Evolutionary conservation across 2,797 vertebrate species (phyloP).

Genomic region (Melanotaenia trifasciata): DNA sequence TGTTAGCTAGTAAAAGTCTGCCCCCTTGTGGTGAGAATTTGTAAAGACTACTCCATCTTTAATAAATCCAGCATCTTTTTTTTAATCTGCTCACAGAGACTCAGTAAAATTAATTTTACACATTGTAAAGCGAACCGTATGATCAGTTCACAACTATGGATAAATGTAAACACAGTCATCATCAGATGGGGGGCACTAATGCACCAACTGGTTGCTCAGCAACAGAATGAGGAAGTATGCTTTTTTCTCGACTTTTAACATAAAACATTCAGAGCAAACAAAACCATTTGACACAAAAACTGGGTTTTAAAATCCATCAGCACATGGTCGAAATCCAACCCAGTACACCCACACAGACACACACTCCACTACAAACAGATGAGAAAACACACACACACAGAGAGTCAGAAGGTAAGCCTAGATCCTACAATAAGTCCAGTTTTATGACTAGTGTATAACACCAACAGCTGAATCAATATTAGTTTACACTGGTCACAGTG

Average conservation of each 20-base stretch:
- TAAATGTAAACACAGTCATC: neutral
- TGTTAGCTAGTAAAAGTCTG: too few species aligned
- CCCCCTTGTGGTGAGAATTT: too few species aligned
- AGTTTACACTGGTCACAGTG: conserved; percentile 79
- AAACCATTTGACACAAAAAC: conserved; percentile 55
- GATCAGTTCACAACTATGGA: neutral
- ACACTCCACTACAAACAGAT: conserved; percentile 22
- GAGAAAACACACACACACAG: conserved; percentile 49
- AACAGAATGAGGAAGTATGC: neutral
- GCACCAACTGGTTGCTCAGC: neutral
- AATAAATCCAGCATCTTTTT: neutral
- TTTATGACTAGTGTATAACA: conserved; percentile 80
- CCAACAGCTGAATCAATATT: conserved; percentile 84
- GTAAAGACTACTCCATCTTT: too few species aligned
- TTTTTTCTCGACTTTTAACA: conserved; percentile 8
- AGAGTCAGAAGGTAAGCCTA: conserved; percentile 65
- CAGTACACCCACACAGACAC: conserved; percentile 25
- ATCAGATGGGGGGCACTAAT: conserved; percentile 4
- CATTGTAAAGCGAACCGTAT: neutral
- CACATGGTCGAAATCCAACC: conserved; percentile 46
- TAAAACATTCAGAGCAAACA: conserved; percentile 19
- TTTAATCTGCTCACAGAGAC: neutral
- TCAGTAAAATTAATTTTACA: neutral
- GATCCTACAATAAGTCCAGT: conserved; percentile 79
- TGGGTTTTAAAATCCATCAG: conserved; percentile 27